phyloP scores from a whole-genome alignment of 2,888 invertebrate genomes.

The Myathropa florea region DNA sequence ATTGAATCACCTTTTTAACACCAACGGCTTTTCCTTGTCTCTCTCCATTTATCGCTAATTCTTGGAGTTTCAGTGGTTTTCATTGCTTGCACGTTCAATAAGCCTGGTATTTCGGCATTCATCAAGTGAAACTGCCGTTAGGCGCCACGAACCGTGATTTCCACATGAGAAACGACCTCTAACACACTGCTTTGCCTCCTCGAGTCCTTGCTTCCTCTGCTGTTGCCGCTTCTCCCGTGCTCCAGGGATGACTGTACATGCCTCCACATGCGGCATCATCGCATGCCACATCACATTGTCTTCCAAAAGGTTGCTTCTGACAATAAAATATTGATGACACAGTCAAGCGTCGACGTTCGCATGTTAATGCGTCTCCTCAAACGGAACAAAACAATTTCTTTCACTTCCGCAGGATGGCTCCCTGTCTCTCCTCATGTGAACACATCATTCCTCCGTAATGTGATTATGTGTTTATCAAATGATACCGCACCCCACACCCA shows the following conservation, averaged over 20 bases:
- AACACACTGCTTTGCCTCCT: too few relatives aligned
- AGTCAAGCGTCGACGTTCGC: not conserved
- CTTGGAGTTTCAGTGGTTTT: too few relatives aligned
- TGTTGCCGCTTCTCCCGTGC: too few relatives aligned
- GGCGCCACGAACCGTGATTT: too few relatives aligned
- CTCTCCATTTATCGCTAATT: too few relatives aligned
- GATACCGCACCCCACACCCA: constrained; percentile 20
- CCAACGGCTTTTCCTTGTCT: too few relatives aligned
- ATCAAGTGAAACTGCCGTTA: too few relatives aligned
- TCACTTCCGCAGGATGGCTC: constrained; percentile 31
- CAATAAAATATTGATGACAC: not conserved
- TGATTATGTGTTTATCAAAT: constrained; percentile 70
- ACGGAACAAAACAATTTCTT: constrained; percentile 47
- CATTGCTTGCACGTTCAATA: too few relatives aligned
- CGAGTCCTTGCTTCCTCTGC: too few relatives aligned
- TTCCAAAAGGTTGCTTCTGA: not conserved
- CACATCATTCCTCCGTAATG: constrained; percentile 66
- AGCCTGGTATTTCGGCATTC: too few relatives aligned
- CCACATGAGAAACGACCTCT: too few relatives aligned
- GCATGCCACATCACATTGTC: not conserved
- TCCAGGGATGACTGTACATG: not conserved
- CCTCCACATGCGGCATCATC: not conserved
- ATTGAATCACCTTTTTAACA: too few relatives aligned
- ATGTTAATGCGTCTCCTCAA: constrained; percentile 26
- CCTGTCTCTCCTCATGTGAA: not conserved